Evolutionary conservation across 2,888 invertebrate genomes (phyloP).

Genomic region (Agonopterix alstromeriana): DNA sequence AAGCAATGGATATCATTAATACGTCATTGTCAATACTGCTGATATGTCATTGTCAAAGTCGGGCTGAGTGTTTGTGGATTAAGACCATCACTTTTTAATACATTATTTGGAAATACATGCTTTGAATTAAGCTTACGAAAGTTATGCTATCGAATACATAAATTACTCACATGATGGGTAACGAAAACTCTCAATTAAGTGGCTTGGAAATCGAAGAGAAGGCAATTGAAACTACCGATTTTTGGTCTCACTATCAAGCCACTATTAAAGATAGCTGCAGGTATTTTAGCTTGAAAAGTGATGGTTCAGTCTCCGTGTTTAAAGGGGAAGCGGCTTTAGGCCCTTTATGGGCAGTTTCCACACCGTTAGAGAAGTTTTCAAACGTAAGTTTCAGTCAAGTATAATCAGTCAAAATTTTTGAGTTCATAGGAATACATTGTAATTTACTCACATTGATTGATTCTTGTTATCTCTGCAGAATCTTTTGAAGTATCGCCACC

Average conservation of each 20-base stretch:
- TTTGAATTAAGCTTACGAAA: too few relatives aligned
- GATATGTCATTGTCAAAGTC: too few relatives aligned
- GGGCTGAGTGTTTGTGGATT: too few relatives aligned
- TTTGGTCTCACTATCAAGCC: conserved; percentile 84
- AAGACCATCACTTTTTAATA: too few relatives aligned
- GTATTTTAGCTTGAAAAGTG: conserved; percentile 69
- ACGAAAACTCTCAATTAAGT: conserved; percentile 83
- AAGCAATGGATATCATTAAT: too few relatives aligned
- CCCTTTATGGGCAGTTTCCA: conserved; percentile 79
- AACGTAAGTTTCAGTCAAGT: conserved; percentile 81
- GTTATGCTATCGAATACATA: background rate
- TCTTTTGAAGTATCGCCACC: conserved; percentile 90
- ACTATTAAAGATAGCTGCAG: conserved; percentile 75
- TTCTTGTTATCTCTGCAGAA: conserved; percentile 80
- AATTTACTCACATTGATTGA: background rate
- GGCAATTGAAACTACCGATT: conserved; percentile 85
- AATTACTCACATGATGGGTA: conserved; percentile 80
- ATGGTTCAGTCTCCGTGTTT: conserved; percentile 83
- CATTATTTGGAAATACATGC: too few relatives aligned
- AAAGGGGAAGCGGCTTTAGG: conserved; percentile 83
- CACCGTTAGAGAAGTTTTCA: conserved; percentile 85
- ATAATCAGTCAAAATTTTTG: background rate
- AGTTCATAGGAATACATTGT: background rate
- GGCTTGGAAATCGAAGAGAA: conserved; percentile 86
- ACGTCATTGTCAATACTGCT: too few relatives aligned